phyloP scores from a whole-genome alignment of 1,140 invertebrate species.

The Thaumatotibia leucotreta region DNA sequence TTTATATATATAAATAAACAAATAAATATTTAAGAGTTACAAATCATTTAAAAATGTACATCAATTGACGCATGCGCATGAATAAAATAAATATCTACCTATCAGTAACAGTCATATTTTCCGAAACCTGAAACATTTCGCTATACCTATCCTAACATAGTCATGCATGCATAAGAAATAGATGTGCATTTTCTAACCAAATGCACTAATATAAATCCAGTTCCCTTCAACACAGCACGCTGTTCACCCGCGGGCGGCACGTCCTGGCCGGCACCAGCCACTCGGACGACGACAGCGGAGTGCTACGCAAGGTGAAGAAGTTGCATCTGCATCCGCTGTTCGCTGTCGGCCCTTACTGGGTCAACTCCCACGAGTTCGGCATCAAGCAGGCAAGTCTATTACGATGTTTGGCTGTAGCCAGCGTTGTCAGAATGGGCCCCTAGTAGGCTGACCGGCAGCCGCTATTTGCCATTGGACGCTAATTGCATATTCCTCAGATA shows the following conservation, averaged over 20 bases:
- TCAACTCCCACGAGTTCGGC: conserved; percentile 40
- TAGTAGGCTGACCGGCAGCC: no score
- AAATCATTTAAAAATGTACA: not conserved
- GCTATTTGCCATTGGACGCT: no score
- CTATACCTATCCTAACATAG: no score
- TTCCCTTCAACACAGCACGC: conserved; percentile 35
- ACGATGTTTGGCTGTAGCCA: no score
- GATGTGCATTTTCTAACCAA: not conserved
- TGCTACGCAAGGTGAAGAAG: conserved; percentile 37
- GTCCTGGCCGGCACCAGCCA: conserved; percentile 61
- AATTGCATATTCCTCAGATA: no score
- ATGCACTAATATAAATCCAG: not conserved
- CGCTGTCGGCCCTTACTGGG: conserved; percentile 64
- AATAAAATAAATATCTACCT: not conserved
- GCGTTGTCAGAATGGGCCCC: no score
- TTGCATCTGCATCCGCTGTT: conserved; percentile 56
- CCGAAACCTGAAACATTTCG: not conserved
- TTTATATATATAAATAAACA: not conserved
- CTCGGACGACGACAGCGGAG: conserved; percentile 42
- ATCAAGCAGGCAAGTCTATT: conserved; percentile 48
- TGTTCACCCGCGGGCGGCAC: conserved; percentile 49
- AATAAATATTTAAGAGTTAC: not conserved
- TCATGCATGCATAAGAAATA: not conserved
- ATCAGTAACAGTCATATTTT: not conserved
- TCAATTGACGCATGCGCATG: not conserved